phyloP scores from a whole-genome alignment of 2,113 vertebrate genomes.

The Raphicerus campestris region DNA sequence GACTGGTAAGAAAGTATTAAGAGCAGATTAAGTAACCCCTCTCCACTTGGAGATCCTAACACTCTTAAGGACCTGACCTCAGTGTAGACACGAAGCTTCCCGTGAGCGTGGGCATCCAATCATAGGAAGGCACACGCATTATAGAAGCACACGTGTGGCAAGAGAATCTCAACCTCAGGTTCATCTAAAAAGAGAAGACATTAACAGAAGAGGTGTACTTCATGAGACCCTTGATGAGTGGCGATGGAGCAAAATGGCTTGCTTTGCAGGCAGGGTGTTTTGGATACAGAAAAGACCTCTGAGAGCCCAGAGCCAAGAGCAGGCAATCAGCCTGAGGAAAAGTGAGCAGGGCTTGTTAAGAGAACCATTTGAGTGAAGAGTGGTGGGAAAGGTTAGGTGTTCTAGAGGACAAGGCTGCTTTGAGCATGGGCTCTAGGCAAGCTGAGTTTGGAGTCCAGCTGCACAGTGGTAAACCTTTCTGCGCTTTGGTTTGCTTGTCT shows the following conservation, averaged over 20 bases:
- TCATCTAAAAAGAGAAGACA: neutral
- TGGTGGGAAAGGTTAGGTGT: neutral
- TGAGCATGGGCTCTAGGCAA: neutral
- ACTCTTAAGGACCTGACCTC: neutral
- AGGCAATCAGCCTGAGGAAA: neutral
- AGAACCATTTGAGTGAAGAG: neutral
- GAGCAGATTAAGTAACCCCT: neutral
- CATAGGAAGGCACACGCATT: neutral
- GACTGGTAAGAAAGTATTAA: neutral
- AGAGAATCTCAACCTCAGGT: neutral
- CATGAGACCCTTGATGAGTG: neutral
- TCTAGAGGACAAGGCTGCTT: neutral
- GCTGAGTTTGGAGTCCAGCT: neutral
- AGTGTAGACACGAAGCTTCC: neutral
- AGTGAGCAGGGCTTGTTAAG: neutral
- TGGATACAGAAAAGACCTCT: neutral
- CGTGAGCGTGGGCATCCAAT: neutral
- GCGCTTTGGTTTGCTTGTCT: neutral
- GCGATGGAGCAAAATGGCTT: neutral
- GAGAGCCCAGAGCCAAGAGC: neutral
- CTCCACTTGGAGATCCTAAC: neutral
- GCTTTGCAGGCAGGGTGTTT: neutral
- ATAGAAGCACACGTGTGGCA: neutral
- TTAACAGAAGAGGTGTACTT: neutral
- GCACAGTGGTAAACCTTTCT: neutral